phyloP scores from a whole-genome alignment of 1,140 invertebrate species.

The Drusus annulatus region DNA sequence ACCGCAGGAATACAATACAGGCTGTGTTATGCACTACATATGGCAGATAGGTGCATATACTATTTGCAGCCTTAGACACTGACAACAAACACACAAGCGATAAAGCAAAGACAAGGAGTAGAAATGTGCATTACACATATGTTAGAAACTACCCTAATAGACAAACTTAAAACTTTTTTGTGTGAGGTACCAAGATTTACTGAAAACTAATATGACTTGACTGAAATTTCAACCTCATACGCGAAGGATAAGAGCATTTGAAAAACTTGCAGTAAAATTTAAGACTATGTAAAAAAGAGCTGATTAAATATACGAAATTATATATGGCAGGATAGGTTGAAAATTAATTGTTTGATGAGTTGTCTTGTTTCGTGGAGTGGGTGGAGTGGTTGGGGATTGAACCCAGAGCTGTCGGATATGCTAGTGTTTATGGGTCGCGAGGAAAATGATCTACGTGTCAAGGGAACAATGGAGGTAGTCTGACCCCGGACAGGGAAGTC shows the following conservation, averaged over 20 bases:
- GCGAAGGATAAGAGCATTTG: neutral
- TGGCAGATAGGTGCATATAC: neutral
- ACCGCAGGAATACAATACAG: conserved; percentile 17
- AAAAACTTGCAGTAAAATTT: neutral
- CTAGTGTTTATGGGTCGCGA: conserved; percentile 45
- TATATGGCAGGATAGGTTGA: too few species aligned
- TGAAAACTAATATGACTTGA: neutral
- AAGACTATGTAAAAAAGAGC: neutral
- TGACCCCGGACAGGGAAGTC: conserved; percentile 37
- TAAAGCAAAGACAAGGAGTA: neutral
- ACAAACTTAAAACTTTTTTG: neutral
- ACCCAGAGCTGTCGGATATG: neutral
- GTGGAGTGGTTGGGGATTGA: neutral
- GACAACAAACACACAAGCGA: neutral
- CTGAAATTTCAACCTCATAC: neutral
- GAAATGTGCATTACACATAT: neutral
- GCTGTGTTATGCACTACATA: neutral
- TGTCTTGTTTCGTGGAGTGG: neutral
- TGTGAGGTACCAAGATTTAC: neutral
- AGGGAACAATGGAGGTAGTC: conserved; percentile 46
- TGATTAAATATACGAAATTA: too few species aligned
- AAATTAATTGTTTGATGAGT: too few species aligned
- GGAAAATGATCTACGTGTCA: conserved; percentile 51
- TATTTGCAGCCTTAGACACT: neutral
- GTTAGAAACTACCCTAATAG: neutral